phyloP scores from a whole-genome alignment of 1,140 invertebrate genomes.

The Eurosta solidaginis region DNA sequence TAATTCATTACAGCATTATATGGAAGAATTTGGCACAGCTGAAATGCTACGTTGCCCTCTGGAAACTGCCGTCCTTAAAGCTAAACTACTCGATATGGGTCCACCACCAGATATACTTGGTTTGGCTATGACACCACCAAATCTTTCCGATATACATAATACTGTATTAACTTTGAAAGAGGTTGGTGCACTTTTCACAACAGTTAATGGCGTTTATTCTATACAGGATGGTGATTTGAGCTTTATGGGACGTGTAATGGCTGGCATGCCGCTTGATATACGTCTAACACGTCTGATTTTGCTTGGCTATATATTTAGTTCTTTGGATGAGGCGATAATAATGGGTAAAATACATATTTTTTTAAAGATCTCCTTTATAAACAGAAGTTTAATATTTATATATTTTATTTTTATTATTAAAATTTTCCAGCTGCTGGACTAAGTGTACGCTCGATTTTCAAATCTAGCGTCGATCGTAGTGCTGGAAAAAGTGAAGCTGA shows the following conservation, averaged over 20 bases:
- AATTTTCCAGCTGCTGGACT: slow-evolving; percentile 75
- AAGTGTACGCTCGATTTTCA: slow-evolving; percentile 69
- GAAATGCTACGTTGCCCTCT: slow-evolving; percentile 84
- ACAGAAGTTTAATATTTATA: background rate
- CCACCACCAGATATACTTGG: slow-evolving; percentile 81
- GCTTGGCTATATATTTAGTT: slow-evolving; percentile 84
- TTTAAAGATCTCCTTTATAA: background rate
- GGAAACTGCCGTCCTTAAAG: slow-evolving; percentile 79
- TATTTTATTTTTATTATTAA: background rate
- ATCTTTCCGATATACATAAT: slow-evolving; percentile 77
- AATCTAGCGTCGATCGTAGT: background rate
- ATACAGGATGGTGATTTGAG: slow-evolving; percentile 87
- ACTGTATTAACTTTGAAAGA: slow-evolving; percentile 88
- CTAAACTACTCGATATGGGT: slow-evolving; percentile 86
- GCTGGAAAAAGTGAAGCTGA: slow-evolving; percentile 62
- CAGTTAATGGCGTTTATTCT: slow-evolving; percentile 62
- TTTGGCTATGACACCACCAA: slow-evolving; percentile 85
- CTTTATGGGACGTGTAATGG: slow-evolving; percentile 83
- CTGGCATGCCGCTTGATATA: slow-evolving; percentile 81
- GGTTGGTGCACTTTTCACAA: slow-evolving; percentile 73
- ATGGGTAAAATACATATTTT: slow-evolving; percentile 71
- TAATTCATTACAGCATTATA: slow-evolving; percentile 50
- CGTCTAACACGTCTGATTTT: slow-evolving; percentile 83
- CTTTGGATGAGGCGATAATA: slow-evolving; percentile 82
- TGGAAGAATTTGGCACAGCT: slow-evolving; percentile 67